These are phyloP conservation scores for Troides aeacus DNA, from an alignment of 2,888 invertebrate genomes.

Conservation along the genomic window DNA sequence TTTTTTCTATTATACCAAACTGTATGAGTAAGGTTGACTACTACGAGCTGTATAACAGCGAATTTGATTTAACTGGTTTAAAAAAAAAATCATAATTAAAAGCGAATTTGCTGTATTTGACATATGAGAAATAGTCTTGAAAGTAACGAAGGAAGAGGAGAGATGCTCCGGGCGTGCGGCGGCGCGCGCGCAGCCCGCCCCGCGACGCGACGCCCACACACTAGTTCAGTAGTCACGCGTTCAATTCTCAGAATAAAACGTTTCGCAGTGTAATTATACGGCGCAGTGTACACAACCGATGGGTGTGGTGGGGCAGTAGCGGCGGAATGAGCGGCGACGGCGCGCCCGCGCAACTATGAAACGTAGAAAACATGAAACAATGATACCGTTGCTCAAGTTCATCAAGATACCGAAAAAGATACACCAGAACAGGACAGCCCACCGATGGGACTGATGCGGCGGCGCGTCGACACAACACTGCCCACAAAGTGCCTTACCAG, in stretches of 20 bases:
- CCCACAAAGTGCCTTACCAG: slow-evolving; percentile 69
- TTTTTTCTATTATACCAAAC: no score
- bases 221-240: slow-evolving; percentile 43
- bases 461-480: slow-evolving; percentile 46
- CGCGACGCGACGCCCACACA: slow-evolving; percentile 46
- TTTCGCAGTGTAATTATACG: slow-evolving; percentile 29
- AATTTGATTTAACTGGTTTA: no score
- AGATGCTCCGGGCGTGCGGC: slow-evolving; percentile 45
- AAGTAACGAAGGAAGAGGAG: slow-evolving; percentile 10
- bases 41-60: no score
- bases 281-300: slow-evolving; percentile 21
- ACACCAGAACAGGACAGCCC: slow-evolving; percentile 49
- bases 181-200: slow-evolving; percentile 39
- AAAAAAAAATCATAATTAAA: no score
- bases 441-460: slow-evolving; percentile 33
- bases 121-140: no score
- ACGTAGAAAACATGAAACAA: slow-evolving; percentile 74
- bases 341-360: slow-evolving; percentile 55
- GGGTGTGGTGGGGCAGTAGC: slow-evolving; percentile 12
- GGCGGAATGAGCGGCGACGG: no score
- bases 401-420: slow-evolving; percentile 74
- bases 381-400: slow-evolving; percentile 64
- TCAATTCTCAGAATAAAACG: slow-evolving; percentile 44
- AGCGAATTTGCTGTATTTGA: no score
- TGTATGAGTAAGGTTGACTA: no score